phyloP scores from a whole-genome alignment of 2,797 vertebrate species.

The Rhynchotus rufescens region DNA sequence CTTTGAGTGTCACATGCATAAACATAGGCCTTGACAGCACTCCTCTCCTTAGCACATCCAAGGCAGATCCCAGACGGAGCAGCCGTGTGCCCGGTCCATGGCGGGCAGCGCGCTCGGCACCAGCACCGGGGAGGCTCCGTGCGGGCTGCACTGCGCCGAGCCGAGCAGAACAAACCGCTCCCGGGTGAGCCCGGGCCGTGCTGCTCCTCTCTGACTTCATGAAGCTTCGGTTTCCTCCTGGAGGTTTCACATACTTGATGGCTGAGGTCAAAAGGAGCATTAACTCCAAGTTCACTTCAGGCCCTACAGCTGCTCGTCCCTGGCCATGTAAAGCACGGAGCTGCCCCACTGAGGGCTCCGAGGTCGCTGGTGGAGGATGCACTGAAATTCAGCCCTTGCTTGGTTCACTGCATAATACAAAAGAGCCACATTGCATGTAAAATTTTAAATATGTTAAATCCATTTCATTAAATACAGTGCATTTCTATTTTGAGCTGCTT shows the following conservation, averaged over 20 bases:
- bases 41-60: fast-evolving
- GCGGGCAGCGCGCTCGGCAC: not conserved
- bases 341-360: fast-evolving
- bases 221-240: not conserved
- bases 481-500: conserved; percentile 19
- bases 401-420: fast-evolving
- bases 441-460: not conserved
- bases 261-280: not conserved
- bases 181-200: not conserved
- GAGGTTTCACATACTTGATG: not conserved
- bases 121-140: fast-evolving
- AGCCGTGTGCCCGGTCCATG: not conserved
- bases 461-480: not conserved
- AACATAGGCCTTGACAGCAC: fast-evolving
- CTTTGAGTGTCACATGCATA: too few relatives aligned
- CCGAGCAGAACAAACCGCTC: not conserved
- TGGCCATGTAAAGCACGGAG: not conserved
- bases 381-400: not conserved
- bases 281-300: not conserved
- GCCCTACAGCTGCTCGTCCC: not conserved
- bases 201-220: not conserved
- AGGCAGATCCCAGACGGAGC: not conserved
- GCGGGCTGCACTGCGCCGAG: not conserved
- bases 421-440: not conserved
- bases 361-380: fast-evolving